Evolutionary conservation across 2,888 invertebrate genomes (phyloP), one percentile per base, ranked within the genome.

Genomic region (Mamestra brassicae): DNA sequence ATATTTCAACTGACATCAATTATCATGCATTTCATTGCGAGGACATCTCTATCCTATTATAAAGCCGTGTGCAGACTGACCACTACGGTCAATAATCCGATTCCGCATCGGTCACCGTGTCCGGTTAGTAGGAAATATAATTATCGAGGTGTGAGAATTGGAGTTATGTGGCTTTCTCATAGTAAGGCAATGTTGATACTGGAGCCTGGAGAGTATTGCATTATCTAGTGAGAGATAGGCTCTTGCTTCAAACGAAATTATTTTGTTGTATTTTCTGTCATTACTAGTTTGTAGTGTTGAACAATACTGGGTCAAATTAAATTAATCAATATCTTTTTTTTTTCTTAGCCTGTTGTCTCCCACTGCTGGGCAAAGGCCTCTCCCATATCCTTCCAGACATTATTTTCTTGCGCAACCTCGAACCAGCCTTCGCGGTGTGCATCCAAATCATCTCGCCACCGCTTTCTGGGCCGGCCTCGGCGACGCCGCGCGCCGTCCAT

Each of bases 61-160:
- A 38, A 71, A 45, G 71, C 69, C 73, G 73, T 76, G 79, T 64
- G 68, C 74, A 71, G 60, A 68, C 70, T 80, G 81, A 68, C 78
- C 80, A 63, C 64, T 78, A 82, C 78, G 92, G 93, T 91, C 92
- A 91, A 86, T 93, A 93, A 94, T 94, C 89, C 82, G 89, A 93
- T 94, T 92, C 85, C 70, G 78, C 83, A 63, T 68, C 82, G 87
- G 88, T 80, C 88, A 86, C 78, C 89, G 87, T 87, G 84, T 88
- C 83, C 78, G 36, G 72, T 86, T 80, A 76, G 61, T 34, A 55
- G 57, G 62, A 78, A 87, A 87, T 86, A 74, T 62, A 76, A 83
- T 91, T 89, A 85, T 45, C 54, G 71, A 58, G 63, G 58, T 76
- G 89, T 93, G 93, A 84, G 93, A 93, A 92, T 80, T 45, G 58